These are phyloP conservation scores for Chrysaora quinquecirrha DNA, from an alignment of 30 jellyfish, hydroid and myxozoan genomes.

Conservation along the genomic window DNA sequence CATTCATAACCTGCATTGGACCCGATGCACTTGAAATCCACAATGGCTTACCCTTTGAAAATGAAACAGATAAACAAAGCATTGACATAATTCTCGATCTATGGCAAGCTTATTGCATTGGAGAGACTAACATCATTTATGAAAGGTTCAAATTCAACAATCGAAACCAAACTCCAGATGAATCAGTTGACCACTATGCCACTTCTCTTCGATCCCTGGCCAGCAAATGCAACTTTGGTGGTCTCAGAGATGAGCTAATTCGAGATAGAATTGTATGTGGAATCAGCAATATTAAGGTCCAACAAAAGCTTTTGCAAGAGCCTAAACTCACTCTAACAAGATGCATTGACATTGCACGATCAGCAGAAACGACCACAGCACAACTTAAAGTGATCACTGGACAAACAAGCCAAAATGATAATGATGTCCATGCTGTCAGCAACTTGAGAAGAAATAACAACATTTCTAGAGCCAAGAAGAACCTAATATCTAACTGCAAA, in stretches of 20 bases:
- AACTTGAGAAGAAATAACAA: not conserved
- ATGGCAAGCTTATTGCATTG: conserved; percentile 33
- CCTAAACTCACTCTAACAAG: not conserved
- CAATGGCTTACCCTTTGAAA: conserved; percentile 11
- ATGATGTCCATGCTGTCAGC: not conserved
- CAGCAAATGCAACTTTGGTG: conserved; percentile 26
- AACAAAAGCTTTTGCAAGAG: not conserved
- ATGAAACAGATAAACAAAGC: not conserved
- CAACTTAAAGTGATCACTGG: not conserved
- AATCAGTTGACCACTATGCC: conserved; percentile 6
- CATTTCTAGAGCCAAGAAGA: not conserved
- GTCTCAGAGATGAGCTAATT: conserved; percentile 27
- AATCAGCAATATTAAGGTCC: conserved; percentile 4
- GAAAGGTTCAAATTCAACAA: conserved; percentile 26
- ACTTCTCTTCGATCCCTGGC: conserved; percentile 35
- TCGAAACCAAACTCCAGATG: conserved; percentile 17
- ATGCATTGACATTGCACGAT: conserved; percentile 2
- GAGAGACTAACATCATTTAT: conserved; percentile 16
- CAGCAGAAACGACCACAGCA: conserved; percentile 9
- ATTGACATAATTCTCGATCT: not conserved
- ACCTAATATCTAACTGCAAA: not conserved
- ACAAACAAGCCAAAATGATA: not conserved
- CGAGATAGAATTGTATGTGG: conserved; percentile 43
- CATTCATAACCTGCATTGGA: conserved; percentile 9
- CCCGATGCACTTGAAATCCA: conserved; percentile 23